Conservation (phyloP, 2,797 vertebrate species). For the Lutjanus campechanus region DNA sequence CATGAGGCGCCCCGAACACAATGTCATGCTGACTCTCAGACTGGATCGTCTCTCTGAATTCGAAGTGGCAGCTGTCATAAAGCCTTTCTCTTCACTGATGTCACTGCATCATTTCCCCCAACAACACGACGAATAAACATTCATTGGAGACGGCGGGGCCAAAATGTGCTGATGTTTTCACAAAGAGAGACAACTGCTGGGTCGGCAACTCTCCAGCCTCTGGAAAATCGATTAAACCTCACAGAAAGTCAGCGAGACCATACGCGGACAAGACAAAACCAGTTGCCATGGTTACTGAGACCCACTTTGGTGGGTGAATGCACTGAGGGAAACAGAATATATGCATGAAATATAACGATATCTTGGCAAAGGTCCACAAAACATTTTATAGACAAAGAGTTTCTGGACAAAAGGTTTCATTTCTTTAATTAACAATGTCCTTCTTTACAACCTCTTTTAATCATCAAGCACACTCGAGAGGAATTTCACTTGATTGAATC, state of each 20-base stretch:
- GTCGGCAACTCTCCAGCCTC: conserved; percentile 69
- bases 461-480: background rate
- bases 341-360: conserved; percentile 35
- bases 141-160: conserved; percentile 58
- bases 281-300: conserved; percentile 71
- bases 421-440: background rate
- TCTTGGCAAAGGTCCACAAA: conserved; percentile 5
- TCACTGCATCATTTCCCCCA: conserved; percentile 58
- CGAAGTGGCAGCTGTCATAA: conserved; percentile 77
- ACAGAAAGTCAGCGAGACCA: conserved; percentile 54
- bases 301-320: conserved; percentile 24
- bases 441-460: background rate
- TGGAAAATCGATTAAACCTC: conserved; percentile 72
- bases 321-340: conserved; percentile 19
- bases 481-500: conserved; percentile 6
- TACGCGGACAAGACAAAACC: conserved; percentile 53
- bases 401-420: background rate
- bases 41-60: conserved; percentile 47
- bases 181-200: conserved; percentile 72
- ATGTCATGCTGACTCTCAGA: conserved; percentile 56
- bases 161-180: conserved; percentile 76
- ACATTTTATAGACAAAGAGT: background rate
- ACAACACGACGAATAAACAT: conserved; percentile 44
- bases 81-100: conserved; percentile 57
- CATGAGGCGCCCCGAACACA: conserved; percentile 39